phyloP scores from a whole-genome alignment of 2,113 vertebrate genomes.

The Rallus limicola region DNA sequence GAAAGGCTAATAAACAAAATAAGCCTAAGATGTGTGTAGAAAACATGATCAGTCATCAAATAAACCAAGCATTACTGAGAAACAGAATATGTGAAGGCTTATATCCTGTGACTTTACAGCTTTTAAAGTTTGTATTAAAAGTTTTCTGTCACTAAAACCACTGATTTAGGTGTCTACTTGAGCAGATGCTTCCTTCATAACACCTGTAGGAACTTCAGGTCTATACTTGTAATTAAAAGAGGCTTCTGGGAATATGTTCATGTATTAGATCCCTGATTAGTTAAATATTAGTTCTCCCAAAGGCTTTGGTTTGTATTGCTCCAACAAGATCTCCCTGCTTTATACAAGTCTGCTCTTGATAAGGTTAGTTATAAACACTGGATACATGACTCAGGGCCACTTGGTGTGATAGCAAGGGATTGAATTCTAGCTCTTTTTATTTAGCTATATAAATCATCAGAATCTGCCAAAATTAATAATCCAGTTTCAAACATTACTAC shows the following conservation, averaged over 20 bases:
- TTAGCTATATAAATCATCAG: background rate
- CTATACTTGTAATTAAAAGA: constrained; percentile 18
- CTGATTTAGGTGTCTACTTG: background rate
- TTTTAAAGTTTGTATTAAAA: background rate
- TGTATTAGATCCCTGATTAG: background rate
- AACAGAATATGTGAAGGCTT: background rate
- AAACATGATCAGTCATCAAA: background rate
- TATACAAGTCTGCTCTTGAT: background rate
- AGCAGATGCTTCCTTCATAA: background rate
- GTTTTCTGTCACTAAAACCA: background rate
- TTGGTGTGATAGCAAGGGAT: background rate
- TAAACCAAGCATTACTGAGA: background rate
- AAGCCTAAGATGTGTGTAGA: background rate
- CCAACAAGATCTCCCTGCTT: background rate
- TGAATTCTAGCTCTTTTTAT: background rate
- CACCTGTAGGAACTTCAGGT: background rate
- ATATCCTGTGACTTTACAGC: background rate
- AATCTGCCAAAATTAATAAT: background rate
- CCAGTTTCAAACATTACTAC: background rate
- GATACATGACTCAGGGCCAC: background rate
- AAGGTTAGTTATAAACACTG: background rate
- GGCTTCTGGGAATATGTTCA: background rate
- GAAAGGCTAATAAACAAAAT: constrained; percentile 1
- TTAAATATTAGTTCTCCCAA: background rate
- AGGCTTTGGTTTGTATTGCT: background rate